Conservation (phyloP, 2,888 invertebrate genomes). For the Tricholauxania praeusta region DNA sequence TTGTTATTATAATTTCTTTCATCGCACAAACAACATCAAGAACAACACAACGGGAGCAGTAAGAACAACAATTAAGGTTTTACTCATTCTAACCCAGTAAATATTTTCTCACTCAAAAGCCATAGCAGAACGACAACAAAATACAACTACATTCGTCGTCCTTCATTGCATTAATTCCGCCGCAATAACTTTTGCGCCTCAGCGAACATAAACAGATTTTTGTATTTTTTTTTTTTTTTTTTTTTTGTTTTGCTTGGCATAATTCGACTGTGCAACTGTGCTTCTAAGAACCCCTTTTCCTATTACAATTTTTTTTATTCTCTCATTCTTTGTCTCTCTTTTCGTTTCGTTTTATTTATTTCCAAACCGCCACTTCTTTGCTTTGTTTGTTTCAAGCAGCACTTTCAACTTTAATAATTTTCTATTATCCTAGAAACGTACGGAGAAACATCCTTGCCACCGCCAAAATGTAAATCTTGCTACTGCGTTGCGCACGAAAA, state of each 20-base stretch:
- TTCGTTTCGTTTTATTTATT: neutral
- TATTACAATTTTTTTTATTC: constrained; percentile 21
- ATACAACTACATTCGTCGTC: neutral
- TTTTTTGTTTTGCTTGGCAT: neutral
- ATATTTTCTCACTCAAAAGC: no score
- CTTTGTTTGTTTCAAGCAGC: constrained; percentile 17
- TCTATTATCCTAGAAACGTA: constrained; percentile 5
- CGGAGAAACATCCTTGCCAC: no score
- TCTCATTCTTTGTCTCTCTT: neutral
- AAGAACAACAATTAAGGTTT: no score
- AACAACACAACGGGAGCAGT: no score
- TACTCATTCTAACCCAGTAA: no score
- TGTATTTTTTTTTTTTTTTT: constrained; percentile 27
- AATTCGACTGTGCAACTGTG: neutral
- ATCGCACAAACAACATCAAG: no score
- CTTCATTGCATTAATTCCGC: constrained; percentile 26
- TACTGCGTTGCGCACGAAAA: neutral
- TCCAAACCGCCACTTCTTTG: neutral
- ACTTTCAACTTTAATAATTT: constrained; percentile 15
- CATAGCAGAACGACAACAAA: no score
- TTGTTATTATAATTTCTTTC: no score
- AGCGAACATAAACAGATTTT: constrained; percentile 34
- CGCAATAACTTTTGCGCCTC: constrained; percentile 46
- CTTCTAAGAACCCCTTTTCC: constrained; percentile 17
- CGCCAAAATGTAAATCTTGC: neutral